A percentile compares a stretch with the other conserved stretches of the same genome.
Conservation (phyloP, 2,113 vertebrate genomes). For the Maccullochella peelii region DNA sequence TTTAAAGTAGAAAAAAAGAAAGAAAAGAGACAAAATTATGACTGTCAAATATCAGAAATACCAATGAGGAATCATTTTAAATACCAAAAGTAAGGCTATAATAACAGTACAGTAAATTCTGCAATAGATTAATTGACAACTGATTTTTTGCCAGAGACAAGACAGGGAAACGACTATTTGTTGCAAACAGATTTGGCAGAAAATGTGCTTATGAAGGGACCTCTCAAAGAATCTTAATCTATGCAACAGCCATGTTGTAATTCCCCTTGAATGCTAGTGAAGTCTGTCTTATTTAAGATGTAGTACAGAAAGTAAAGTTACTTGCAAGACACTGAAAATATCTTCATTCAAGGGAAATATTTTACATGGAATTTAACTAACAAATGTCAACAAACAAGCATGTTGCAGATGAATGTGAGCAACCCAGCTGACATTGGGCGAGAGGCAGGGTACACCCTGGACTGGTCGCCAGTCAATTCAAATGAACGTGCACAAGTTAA, state of each 20-base stretch:
- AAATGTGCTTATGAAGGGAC: slow-evolving; percentile 15
- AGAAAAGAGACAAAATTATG: background rate
- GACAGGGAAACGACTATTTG: slow-evolving; percentile 1
- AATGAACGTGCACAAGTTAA: background rate
- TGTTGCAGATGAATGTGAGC: background rate
- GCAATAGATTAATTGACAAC: background rate
- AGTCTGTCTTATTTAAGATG: background rate
- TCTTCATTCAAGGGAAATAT: background rate
- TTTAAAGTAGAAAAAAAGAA: background rate
- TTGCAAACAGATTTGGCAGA: slow-evolving; percentile 13
- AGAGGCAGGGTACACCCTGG: no score
- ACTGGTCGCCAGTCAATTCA: no score
- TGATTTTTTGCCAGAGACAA: background rate
- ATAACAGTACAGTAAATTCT: background rate
- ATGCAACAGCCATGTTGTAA: background rate
- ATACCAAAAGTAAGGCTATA: background rate
- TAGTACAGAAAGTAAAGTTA: background rate
- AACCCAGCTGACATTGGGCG: no score
- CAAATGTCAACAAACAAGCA: background rate
- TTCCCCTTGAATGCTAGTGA: background rate
- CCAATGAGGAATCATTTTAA: background rate
- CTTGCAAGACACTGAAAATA: background rate
- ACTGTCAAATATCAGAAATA: background rate
- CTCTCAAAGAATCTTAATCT: background rate
- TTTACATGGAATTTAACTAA: no score